Evolutionary conservation across 1,140 invertebrate species (phyloP), one percentile per base, ranked within the genome.

Genomic region (Theocolax elegans): DNA sequence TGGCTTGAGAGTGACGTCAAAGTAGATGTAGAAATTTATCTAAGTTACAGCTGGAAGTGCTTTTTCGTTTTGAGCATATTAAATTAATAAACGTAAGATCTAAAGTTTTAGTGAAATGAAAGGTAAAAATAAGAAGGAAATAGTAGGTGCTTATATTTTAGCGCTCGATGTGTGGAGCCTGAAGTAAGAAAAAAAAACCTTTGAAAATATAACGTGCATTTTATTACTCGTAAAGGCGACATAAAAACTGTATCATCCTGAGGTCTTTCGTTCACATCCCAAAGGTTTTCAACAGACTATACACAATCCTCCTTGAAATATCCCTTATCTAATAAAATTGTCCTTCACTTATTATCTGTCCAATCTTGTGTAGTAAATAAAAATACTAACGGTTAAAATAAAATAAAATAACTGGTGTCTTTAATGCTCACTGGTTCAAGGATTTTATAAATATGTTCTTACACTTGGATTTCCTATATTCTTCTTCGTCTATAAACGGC

Each of bases 271-370:
- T 66, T 71, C 53, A 40, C 27, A 58, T 58, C 51, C 7, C 29
- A 1, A 44, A 25, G 31, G 15, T 13, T 54, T 71, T 65, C 66
- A 63, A 40, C 40, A 19, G 59, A 53, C 25, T 71, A 58, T 63
- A 60, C 60, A 66, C 48, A 48, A 64, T 58, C 44, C 54, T 71
- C 42, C 48, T 54, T 63, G 54, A 71, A 76, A 76, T 74, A 76
- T 77, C 67, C 53, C 65, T 56, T 72, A 68, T 72, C 51, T 68
- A 73, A 75, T 77, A 74, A 76, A 73, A 77, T 76, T 63, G 72
- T 59, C 40, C 35, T 31, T 58, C 44, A 40, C 38, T 56, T 63
- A 73, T 64, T 69, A 42, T 58, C n/a, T 25, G 23, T 31, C n/a
- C 58, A 54, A 44, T 67, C 29, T 59, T 51, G 51, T 29, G 31